Evolutionary conservation across 2,797 vertebrate species (phyloP), one percentile per base, ranked within the genome.

Genomic region (Syngnathus acus): DNA sequence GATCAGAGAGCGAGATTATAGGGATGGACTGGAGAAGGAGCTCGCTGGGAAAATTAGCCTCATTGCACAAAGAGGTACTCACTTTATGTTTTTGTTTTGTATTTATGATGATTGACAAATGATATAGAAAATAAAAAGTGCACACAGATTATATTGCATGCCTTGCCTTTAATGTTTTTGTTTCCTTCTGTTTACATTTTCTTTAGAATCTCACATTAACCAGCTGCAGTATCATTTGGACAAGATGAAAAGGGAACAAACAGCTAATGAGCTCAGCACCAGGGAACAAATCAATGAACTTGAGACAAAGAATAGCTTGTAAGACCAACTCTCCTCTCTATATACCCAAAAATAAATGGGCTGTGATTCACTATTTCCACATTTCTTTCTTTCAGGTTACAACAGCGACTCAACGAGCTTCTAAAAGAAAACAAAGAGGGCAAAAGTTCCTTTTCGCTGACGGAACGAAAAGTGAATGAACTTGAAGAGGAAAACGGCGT

Each of bases 401-500:
- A 93, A 38, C 39, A 81, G n/a, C 90, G 94, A 42, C 74, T 98
- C 57, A 90, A 92, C 0, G 94, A 98, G 68, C 85, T 94, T 1
- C 72, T 95, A 11, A 93, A 90, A 74, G 87, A 95, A 72, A 95
- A 93, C 69, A 95, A 95, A 76, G 94, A 97, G 63, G 81, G 95
- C 48, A 97, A 92, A 81, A 92, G 86, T 0, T 92, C 92, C 65
- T 91, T 93, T 23, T 80, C 82, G 23, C 93, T 95, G 66, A 94
- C 94, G 91, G 96, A 98, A 65, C 90, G 90, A 39, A 95, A 94
- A 72, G 90, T 97, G 51, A 93, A 85, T 69, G 89, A 95, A 58
- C 90, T 98, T 16, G 85, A 91, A 0, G 95, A 96, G 17, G 96
- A 98, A 81, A 98, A 96, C 1, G 94, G 95, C 1, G 86, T 88